These are phyloP conservation scores for Variabilichromis moorii DNA, from an alignment of 2,113 vertebrate species.

Conservation along the genomic window DNA sequence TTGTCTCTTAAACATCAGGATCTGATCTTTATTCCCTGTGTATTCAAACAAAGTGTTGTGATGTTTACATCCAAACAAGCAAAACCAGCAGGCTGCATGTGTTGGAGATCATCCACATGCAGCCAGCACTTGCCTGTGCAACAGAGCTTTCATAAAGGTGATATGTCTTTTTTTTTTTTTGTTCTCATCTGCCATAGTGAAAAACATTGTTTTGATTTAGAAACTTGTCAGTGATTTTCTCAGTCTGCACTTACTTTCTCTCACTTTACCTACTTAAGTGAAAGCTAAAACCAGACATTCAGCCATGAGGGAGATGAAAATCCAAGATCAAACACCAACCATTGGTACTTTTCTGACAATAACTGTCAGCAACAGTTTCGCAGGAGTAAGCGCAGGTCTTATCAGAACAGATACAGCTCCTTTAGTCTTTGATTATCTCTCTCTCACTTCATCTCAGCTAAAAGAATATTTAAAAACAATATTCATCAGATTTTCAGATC, in stretches of 20 bases:
- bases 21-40: not conserved
- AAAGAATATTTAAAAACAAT: not conserved
- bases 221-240: not conserved
- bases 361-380: not conserved
- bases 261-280: not conserved
- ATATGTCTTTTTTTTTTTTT: not conserved
- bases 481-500: not conserved
- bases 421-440: not conserved
- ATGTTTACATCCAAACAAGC: not conserved
- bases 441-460: not conserved
- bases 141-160: not conserved
- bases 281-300: not conserved
- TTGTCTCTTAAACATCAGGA: not conserved
- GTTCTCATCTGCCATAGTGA: not conserved
- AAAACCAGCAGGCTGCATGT: not conserved
- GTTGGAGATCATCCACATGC: not conserved
- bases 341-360: not conserved
- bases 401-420: not conserved
- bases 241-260: not conserved
- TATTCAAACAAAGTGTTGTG: not conserved
- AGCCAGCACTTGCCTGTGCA: not conserved
- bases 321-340: constrained; percentile 9
- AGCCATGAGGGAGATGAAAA: not conserved
- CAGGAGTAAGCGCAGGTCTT: not conserved
- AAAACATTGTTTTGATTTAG: not conserved